phyloP scores from a whole-genome alignment of 1,140 invertebrate species.

The Portunus trituberculatus region DNA sequence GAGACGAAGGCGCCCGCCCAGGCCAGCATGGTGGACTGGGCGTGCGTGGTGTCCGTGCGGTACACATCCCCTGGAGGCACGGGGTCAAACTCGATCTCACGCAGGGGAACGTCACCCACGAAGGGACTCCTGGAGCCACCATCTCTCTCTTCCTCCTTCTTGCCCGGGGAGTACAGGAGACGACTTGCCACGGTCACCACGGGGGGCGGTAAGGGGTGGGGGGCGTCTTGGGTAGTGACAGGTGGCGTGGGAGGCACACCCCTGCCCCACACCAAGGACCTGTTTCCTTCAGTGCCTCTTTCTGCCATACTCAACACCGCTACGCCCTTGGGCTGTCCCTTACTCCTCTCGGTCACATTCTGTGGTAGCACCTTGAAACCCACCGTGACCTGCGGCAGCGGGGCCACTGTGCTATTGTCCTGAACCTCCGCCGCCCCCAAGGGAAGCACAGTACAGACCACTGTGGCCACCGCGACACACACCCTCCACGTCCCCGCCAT shows the following conservation, averaged over 20 bases:
- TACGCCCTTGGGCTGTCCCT: neutral
- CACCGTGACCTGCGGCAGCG: slow-evolving; percentile 51
- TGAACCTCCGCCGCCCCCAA: neutral
- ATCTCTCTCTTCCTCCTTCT: neutral
- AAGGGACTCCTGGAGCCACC: slow-evolving; percentile 24
- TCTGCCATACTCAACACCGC: slow-evolving; percentile 37
- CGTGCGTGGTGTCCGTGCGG: slow-evolving; percentile 50
- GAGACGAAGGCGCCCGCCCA: slow-evolving; percentile 65
- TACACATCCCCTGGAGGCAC: slow-evolving; percentile 61
- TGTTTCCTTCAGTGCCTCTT: slow-evolving; percentile 36
- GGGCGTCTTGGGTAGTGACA: neutral
- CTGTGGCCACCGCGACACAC: neutral
- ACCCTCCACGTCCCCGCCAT: slow-evolving; percentile 16
- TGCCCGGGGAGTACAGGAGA: slow-evolving; percentile 31
- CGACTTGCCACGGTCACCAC: slow-evolving; percentile 66
- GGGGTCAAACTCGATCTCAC: slow-evolving; percentile 24
- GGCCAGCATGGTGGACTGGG: slow-evolving; percentile 59
- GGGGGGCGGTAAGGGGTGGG: slow-evolving; percentile 16
- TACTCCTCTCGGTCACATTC: neutral
- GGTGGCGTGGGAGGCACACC: neutral
- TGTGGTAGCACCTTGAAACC: slow-evolving; percentile 25
- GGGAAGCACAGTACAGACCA: neutral
- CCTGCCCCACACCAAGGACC: slow-evolving; percentile 27
- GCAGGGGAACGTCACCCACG: slow-evolving; percentile 39
- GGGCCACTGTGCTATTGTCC: neutral